These are phyloP conservation scores for Ramphastos sulfuratus DNA, from an alignment of 2,113 vertebrate species.

Conservation along the genomic window DNA sequence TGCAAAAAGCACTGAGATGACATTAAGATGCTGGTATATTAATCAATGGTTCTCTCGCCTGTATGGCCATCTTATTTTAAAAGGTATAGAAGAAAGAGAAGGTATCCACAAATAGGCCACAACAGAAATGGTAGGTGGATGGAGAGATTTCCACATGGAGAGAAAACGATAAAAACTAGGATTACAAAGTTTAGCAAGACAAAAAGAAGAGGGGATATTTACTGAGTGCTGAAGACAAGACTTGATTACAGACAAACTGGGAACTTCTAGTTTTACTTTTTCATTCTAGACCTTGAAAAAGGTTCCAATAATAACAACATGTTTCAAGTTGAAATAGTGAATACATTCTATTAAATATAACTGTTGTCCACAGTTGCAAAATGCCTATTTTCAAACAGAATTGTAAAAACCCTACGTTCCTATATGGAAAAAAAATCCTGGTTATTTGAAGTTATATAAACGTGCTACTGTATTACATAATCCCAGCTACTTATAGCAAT, in stretches of 20 bases:
- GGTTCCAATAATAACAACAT: neutral
- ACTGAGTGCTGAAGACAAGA: neutral
- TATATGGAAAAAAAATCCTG: neutral
- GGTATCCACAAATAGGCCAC: neutral
- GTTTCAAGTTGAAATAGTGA: neutral
- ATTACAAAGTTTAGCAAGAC: constrained; percentile 13
- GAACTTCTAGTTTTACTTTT: neutral
- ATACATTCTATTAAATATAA: neutral
- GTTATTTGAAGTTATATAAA: constrained; percentile 22
- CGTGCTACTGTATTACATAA: neutral
- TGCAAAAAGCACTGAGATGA: neutral
- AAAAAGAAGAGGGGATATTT: neutral
- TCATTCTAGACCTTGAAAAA: neutral
- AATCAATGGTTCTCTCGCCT: neutral
- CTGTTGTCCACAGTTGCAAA: neutral
- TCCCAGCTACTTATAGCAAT: neutral
- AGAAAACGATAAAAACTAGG: constrained; percentile 6
- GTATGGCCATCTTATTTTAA: constrained; percentile 1
- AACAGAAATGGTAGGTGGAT: neutral
- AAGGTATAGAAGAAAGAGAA: constrained; percentile 39
- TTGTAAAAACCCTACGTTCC: neutral
- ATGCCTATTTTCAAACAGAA: neutral
- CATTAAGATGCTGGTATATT: neutral
- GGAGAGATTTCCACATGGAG: neutral
- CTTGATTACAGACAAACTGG: neutral